A percentile compares a stretch with the other conserved stretches of the same genome.
Conservation (phyloP, 2,113 vertebrate species). For the Takifugu bimaculatus region DNA sequence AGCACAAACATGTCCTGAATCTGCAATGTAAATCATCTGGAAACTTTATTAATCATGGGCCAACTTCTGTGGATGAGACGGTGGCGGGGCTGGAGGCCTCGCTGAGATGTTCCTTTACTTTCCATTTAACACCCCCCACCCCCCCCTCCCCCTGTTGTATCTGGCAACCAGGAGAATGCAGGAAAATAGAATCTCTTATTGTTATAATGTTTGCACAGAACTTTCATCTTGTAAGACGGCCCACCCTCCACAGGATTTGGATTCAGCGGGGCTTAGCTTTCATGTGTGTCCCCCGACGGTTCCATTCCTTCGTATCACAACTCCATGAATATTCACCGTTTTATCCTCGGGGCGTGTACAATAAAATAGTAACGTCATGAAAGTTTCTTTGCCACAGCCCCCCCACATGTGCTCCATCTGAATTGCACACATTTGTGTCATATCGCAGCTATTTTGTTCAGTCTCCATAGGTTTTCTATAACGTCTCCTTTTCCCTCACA, state of each 20-base stretch:
- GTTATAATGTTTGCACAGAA: conserved; percentile 80
- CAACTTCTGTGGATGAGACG: conserved; percentile 64
- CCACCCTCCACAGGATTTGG: conserved; percentile 75
- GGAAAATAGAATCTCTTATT: conserved; percentile 77
- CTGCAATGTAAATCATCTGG: conserved; percentile 67
- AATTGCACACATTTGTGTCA: conserved; percentile 57
- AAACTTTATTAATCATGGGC: conserved; percentile 70
- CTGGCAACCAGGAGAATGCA: conserved; percentile 64
- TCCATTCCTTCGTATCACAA: conserved; percentile 72
- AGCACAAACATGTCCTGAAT: conserved; percentile 43
- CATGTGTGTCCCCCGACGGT: conserved; percentile 76
- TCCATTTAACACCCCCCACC: conserved; percentile 61
- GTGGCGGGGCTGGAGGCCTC: conserved; percentile 60
- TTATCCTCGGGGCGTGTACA: conserved; percentile 73
- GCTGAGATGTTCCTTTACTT: conserved; percentile 67
- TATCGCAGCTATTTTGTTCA: conserved; percentile 46
- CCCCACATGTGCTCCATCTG: conserved; percentile 40
- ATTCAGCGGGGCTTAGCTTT: conserved; percentile 74
- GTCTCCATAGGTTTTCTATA: conserved; percentile 14
- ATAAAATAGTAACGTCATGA: conserved; percentile 73
- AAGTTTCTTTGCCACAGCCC: conserved; percentile 60
- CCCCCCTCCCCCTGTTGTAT: conserved; percentile 47
- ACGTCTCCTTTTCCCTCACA: conserved; percentile 55
- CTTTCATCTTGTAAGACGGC: conserved; percentile 78
- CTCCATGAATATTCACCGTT: conserved; percentile 80